These are phyloP conservation scores for Aulostomus chinensis DNA, from an alignment of 2,797 vertebrate genomes.

Conservation along the genomic window DNA sequence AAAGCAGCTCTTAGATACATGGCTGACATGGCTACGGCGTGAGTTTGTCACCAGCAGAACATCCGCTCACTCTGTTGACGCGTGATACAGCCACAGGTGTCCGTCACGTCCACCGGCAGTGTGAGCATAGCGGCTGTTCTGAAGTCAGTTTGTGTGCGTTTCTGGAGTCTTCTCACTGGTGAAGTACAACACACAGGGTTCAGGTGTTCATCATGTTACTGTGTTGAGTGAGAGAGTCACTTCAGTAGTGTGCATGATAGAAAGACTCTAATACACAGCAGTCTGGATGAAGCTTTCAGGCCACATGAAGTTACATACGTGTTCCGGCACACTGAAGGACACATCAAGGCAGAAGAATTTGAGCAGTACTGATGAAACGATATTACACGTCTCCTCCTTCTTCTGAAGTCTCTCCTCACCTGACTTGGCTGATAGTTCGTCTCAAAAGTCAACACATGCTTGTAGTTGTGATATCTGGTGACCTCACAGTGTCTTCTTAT, in stretches of 20 bases:
- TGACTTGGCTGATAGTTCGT: slow-evolving; percentile 12
- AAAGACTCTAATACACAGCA: slow-evolving; percentile 34
- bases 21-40: slow-evolving; percentile 62
- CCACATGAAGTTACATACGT: slow-evolving; percentile 35
- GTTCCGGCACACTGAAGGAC: slow-evolving; percentile 20
- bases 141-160: slow-evolving; percentile 3
- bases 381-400: too few species aligned
- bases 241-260: slow-evolving; percentile 39
- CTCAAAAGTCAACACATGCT: slow-evolving; percentile 17
- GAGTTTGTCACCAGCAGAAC: slow-evolving; percentile 34
- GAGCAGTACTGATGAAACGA: slow-evolving; percentile 51
- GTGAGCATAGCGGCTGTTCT: too few species aligned
- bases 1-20: slow-evolving; percentile 70
- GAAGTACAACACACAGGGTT: slow-evolving; percentile 21
- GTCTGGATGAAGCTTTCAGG: slow-evolving; percentile 19
- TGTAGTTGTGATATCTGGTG: background rate
- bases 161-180: slow-evolving; percentile 21
- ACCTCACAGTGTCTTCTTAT: background rate
- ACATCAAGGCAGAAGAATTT: slow-evolving; percentile 22
- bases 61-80: too few species aligned
- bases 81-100: too few species aligned
- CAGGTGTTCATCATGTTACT: slow-evolving; percentile 30
- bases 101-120: slow-evolving; percentile 13
- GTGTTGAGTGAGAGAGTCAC: slow-evolving; percentile 31
- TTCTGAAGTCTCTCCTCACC: slow-evolving; percentile 1